Base-by-base conservation (phyloP, 2,113 vertebrate genomes). In the Laticauda laticaudata region DNA sequence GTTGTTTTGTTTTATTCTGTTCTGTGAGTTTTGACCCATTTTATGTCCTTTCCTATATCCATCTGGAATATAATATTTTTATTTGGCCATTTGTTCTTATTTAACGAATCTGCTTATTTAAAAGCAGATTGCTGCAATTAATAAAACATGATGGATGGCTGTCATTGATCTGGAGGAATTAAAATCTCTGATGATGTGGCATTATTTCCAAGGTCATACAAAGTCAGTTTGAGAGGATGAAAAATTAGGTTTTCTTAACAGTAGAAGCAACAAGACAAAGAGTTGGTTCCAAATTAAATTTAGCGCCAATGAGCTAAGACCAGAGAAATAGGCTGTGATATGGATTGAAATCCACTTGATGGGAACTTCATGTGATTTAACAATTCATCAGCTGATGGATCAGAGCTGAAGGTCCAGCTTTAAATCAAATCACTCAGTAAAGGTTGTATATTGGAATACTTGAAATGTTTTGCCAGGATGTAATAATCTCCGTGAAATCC, bases 231-330 rank as follows among this genome's bases (percentile, higher is more conserved):
- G n/a, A 29, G 26, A 59, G 5, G 23, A 48, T 91, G 81, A 91
- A 56, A 85, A 56, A 51, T 5, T 5, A 85, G 90, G 4, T 91
- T 85, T 53, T 11, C 69, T 24, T 55, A 75, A 88, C 2, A 87
- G 39, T 94, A 95, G 95, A 85, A 39, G 48, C 18, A 91, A 88
- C 95, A 81, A 45, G 94, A 94, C 92, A 55, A 55, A 88, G 34
- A 5, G 9, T 53, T 20, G 6, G 87, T 3, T 54, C 12, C 48
- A 34, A 53, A 88, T 53, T 45, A 21, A 18, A 9, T 88, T 34
- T n/a, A 29, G n/a, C 5, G 0, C 29, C 4, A 69, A 69, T 69
- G 64, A 69, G 12, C 29, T 5, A n/a, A 34, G 15, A 53, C 26
- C 24, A 53, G 48, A 29, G 26, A 48, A 14, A 53, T 7, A 75